Evolutionary conservation across 1,140 invertebrate genomes (phyloP).

Genomic region (Hirudo medicinalis): DNA sequence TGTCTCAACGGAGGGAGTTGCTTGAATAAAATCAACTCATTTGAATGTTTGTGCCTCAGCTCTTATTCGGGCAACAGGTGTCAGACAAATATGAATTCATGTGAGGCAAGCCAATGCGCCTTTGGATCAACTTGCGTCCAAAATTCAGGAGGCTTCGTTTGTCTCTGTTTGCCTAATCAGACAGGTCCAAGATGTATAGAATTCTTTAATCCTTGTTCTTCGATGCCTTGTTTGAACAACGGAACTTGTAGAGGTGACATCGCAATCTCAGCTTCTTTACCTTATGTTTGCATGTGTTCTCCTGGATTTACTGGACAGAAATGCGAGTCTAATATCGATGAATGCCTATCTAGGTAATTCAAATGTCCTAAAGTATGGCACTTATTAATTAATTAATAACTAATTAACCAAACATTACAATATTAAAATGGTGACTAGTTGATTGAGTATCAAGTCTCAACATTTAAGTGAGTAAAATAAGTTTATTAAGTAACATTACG

Average conservation of each 20-base stretch:
- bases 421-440: too few species aligned
- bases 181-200: constrained; percentile 10
- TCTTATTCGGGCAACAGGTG: constrained; percentile 22
- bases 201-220: constrained; percentile 2
- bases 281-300: constrained; percentile 20
- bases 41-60: constrained; percentile 21
- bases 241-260: background rate
- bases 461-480: background rate
- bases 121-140: constrained; percentile 15
- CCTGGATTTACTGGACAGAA: constrained; percentile 21
- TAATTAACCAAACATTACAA: background rate
- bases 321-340: constrained; percentile 19
- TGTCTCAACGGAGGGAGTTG: constrained; percentile 25
- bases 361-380: background rate
- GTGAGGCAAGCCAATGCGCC: background rate
- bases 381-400: background rate
- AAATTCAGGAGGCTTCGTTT: constrained; percentile 19
- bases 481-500: too few species aligned
- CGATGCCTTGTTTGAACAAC: constrained; percentile 1
- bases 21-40: constrained; percentile 21
- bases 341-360: background rate
- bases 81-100: constrained; percentile 18
- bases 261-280: background rate
- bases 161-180: constrained; percentile 23
- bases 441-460: too few species aligned